These are phyloP conservation scores for Cyrtodaria siliqua DNA, from an alignment of 2,888 invertebrate species.

Conservation along the genomic window DNA sequence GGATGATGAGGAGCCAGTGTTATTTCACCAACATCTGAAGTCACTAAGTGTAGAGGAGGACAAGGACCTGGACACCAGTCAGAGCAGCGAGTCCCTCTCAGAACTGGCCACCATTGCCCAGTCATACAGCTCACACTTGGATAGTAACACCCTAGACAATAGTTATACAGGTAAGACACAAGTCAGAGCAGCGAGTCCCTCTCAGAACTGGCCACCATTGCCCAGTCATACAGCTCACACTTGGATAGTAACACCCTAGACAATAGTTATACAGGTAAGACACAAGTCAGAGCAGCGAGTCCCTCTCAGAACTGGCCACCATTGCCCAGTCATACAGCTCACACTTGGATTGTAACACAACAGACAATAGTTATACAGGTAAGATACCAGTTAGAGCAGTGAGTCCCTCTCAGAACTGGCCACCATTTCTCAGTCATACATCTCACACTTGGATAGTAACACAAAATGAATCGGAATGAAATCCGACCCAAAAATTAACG, in stretches of 20 bases:
- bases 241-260: slow-evolving; percentile 5
- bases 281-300: too few species aligned
- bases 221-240: neutral
- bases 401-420: too few species aligned
- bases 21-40: slow-evolving; percentile 78
- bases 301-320: neutral
- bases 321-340: neutral
- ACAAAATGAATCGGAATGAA: too few species aligned
- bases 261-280: slow-evolving; percentile 49
- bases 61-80: slow-evolving; percentile 80
- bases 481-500: too few species aligned
- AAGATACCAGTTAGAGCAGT: too few species aligned
- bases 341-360: too few species aligned
- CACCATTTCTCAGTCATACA: too few species aligned
- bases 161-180: slow-evolving; percentile 35
- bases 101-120: neutral
- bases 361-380: too few species aligned
- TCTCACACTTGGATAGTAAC: too few species aligned
- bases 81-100: slow-evolving; percentile 58
- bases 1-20: slow-evolving; percentile 80
- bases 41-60: slow-evolving; percentile 73
- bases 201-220: neutral
- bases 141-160: slow-evolving; percentile 4
- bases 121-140: slow-evolving; percentile 8
- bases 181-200: too few species aligned